A percentile compares a stretch with the other conserved stretches of the same genome.
Conservation (phyloP, 2,888 invertebrate genomes). For the Rhagonycha lutea region DNA sequence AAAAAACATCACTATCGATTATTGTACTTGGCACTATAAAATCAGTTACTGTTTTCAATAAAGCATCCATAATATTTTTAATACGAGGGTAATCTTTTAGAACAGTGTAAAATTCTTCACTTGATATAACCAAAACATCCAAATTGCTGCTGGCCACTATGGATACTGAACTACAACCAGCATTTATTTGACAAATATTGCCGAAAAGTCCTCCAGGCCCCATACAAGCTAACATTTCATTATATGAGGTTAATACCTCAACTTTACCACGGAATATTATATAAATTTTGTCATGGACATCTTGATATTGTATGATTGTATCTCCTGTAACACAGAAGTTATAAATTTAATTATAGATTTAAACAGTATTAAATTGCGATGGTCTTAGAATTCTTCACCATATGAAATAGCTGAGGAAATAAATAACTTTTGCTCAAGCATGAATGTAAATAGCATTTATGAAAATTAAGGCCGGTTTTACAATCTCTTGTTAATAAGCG, state of each 20-base stretch:
- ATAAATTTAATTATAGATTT: neutral
- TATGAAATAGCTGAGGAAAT: no score
- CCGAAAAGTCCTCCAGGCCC: constrained; percentile 62
- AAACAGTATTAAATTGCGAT: no score
- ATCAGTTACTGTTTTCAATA: constrained; percentile 55
- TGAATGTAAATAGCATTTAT: no score
- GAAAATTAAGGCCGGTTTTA: no score
- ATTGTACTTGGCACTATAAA: constrained; percentile 56
- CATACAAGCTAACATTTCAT: constrained; percentile 60
- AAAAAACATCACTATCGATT: constrained; percentile 30
- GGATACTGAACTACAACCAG: constrained; percentile 56
- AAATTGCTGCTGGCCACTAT: constrained; percentile 58
- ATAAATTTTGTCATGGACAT: constrained; percentile 56
- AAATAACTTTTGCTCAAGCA: no score
- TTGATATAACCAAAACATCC: constrained; percentile 56
- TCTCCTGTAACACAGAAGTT: constrained; percentile 51
- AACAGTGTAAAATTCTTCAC: constrained; percentile 57
- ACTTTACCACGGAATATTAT: constrained; percentile 61
- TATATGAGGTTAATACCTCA: constrained; percentile 48
- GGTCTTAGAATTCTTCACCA: no score
- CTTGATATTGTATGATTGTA: constrained; percentile 56
- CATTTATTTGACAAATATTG: constrained; percentile 56
- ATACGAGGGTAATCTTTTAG: constrained; percentile 58
- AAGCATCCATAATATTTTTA: constrained; percentile 53
- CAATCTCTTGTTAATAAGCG: no score